These are phyloP conservation scores for Turnix velox DNA, from an alignment of 2,113 vertebrate species.

Conservation along the genomic window DNA sequence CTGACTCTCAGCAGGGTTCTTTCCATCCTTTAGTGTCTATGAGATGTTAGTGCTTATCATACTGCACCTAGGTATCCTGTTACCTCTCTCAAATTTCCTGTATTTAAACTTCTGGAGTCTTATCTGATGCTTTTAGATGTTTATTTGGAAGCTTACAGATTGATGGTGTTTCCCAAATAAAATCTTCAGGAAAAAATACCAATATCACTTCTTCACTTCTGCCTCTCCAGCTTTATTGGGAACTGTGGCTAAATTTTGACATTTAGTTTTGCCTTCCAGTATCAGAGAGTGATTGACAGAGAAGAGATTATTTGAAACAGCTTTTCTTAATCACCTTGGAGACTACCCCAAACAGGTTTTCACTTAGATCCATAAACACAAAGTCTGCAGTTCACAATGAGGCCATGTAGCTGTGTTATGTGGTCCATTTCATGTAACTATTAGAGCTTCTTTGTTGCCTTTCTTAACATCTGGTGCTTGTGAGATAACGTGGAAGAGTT, in stretches of 20 bases:
- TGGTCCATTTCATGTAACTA: not conserved
- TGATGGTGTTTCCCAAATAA: not conserved
- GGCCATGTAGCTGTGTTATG: not conserved
- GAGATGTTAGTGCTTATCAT: not conserved
- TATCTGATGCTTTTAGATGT: not conserved
- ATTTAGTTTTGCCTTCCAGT: not conserved
- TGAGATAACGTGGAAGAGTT: not conserved
- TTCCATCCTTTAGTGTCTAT: not conserved
- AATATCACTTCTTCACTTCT: not conserved
- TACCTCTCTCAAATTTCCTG: not conserved
- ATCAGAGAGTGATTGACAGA: not conserved
- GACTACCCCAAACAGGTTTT: not conserved
- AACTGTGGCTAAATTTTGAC: not conserved
- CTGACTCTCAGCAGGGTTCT: not conserved
- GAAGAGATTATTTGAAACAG: not conserved
- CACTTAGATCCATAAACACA: not conserved
- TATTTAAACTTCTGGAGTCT: not conserved
- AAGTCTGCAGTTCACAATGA: not conserved
- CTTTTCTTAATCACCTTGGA: slow-evolving; percentile 18
- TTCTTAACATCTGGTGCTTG: not conserved
- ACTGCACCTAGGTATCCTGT: not conserved
- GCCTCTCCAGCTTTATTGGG: not conserved
- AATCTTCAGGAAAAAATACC: not conserved
- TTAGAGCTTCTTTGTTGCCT: not conserved
- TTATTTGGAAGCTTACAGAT: not conserved